Evolutionary conservation across 2,113 vertebrate species (phyloP), one percentile per base, ranked within the genome.

Genomic region (Cyphomyrus discorhynchus): DNA sequence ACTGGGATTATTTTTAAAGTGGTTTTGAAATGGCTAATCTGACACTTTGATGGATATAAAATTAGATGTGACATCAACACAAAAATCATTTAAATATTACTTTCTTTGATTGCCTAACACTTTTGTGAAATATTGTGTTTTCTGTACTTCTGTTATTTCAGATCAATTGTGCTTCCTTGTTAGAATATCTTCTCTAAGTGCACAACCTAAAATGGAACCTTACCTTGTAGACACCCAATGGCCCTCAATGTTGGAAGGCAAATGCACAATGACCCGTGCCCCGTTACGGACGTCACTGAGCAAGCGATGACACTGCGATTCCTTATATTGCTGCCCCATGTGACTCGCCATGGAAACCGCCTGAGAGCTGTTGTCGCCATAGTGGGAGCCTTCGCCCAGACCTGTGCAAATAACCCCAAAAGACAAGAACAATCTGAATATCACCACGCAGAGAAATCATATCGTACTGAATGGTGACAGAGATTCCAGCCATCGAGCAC

Each of bases 221-320:
- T 95, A 98, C 97, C 97, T 95, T 1, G 96, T 96, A 80, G 97
- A 98, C 49, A 97, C 97, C 97, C 97, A 98, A 91, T 97, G 97
- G 39, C 97, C 97, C 66, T 96, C 95, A 31, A 97, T 97, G 24
- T 95, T 94, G 2, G 97, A 96, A 5, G 97, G 97, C 96, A 97
- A 97, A 85, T 97, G 96, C 86, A 97, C 97, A 0, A 96, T 97
- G 94, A 97, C 96, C 50, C 96, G 94, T 0, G 96, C 96, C 42
- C 96, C 96, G 91, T 95, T 96, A 92, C 97, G 96, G 82, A 97
- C 96, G 70, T 97, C 96, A 90, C 96, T 97, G 89, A 98, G 95
- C 96, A 97, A 97, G 58, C 97, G 96, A 74, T 96, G 95, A 91
- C 97, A 98, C 91, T 97, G 96, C 0, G 95, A 96, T 88, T 96